Conservation (phyloP, 2,797 vertebrate species). For the Falco cherrug region DNA sequence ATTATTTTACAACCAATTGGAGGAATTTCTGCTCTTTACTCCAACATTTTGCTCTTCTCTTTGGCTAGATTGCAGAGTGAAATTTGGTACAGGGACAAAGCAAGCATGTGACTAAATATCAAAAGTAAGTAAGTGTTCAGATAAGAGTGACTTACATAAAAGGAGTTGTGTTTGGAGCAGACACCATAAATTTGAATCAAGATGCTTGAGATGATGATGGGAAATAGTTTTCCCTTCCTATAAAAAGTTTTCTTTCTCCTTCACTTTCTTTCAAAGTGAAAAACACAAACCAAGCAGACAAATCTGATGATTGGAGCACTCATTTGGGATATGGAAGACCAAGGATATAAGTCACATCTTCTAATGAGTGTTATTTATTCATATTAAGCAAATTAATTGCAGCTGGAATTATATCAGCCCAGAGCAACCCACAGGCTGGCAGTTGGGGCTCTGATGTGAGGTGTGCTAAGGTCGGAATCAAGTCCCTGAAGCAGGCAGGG, state of each 20-base stretch:
- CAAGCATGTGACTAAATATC: background rate
- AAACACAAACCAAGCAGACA: background rate
- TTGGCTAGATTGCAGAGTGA: background rate
- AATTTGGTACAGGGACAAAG: background rate
- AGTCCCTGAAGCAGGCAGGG: background rate
- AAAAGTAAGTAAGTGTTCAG: background rate
- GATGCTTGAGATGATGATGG: background rate
- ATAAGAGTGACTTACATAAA: background rate
- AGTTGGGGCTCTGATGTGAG: background rate
- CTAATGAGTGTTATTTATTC: conserved; percentile 36
- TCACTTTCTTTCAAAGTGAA: background rate
- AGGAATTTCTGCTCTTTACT: background rate
- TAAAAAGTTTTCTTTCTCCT: background rate
- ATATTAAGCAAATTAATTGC: conserved; percentile 24
- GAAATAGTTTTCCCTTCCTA: background rate
- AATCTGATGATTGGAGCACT: background rate
- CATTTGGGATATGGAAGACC: background rate
- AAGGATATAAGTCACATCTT: background rate
- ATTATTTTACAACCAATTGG: background rate
- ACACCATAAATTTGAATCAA: background rate
- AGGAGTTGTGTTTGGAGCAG: background rate
- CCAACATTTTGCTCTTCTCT: background rate
- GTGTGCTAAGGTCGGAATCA: background rate
- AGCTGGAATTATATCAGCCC: background rate
- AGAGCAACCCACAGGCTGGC: background rate